Percentiles rank a stretch among this genome's conserved stretches.
These are phyloP conservation scores for Drosophila monieri DNA, from an alignment of 2,888 invertebrate species.

Conservation along the genomic window DNA sequence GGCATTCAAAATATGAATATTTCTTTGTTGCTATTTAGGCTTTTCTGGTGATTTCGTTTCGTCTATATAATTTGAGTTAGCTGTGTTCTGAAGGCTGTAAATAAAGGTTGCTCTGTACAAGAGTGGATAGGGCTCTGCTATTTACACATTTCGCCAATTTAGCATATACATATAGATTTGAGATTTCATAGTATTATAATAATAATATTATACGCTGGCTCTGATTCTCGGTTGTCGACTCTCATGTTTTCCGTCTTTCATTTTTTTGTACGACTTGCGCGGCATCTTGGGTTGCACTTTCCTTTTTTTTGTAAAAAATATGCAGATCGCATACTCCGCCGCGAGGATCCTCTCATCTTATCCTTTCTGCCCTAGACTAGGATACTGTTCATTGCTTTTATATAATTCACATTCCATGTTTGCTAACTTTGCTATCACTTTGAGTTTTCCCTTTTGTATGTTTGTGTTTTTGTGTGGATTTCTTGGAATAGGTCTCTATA, in stretches of 20 bases:
- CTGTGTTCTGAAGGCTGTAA: conserved; percentile 70
- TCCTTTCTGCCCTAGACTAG: conserved; percentile 72
- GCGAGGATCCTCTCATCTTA: conserved; percentile 25
- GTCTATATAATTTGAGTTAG: conserved; percentile 46
- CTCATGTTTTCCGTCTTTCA: conserved; percentile 25
- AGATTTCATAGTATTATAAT: conserved; percentile 11
- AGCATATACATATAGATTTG: conserved; percentile 15
- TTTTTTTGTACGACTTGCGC: conserved; percentile 59
- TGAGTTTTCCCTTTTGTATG: conserved; percentile 60
- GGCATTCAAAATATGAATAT: conserved; percentile 77
- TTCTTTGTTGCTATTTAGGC: conserved; percentile 61
- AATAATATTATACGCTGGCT: conserved; percentile 12
- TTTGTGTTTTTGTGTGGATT: conserved; percentile 32
- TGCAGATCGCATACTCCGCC: conserved; percentile 56
- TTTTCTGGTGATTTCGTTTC: conserved; percentile 75
- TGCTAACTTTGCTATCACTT: conserved; percentile 78
- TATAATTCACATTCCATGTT: conserved; percentile 82
- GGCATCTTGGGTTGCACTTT: conserved; percentile 41
- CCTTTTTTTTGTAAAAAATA: conserved; percentile 68
- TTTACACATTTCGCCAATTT: conserved; percentile 53
- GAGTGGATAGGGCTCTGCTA: conserved; percentile 59
- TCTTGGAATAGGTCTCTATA: conserved; percentile 30
- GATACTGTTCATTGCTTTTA: conserved; percentile 83
- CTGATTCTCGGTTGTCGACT: not conserved
- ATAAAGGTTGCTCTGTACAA: conserved; percentile 66